Base-by-base conservation (phyloP, 2,888 invertebrate species). In the Belgica antarctica region DNA sequence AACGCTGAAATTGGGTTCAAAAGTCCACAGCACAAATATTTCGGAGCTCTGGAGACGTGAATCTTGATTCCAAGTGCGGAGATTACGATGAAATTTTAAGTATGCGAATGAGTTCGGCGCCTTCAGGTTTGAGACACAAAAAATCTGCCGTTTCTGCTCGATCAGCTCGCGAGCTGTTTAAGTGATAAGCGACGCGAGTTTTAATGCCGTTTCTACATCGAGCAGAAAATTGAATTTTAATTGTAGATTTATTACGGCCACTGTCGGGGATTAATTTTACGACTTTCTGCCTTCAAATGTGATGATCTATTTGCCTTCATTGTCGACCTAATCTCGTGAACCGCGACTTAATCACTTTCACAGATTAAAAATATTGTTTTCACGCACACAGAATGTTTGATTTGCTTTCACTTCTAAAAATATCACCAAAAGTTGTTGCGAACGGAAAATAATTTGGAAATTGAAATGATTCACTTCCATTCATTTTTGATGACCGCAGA, bases 371-470 rank as follows among this genome's bases (percentile, higher is more conserved):
- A 52, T 8, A 52, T 52, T 52, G 52, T 22, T 52, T 3, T 59
- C 59, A 25, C 27, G 27, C 59, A 59, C 27, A 3, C 3, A 59
- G 27, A 25, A 59, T 22, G 8, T 52, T 3, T n/a, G 59, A 59
- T 22, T n/a, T 19, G 27, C 25, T 59, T 59, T 59, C 25, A 59
- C 59, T 59, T 59, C 59, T 59, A 59, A 59, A 59, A 59, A 59
- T 59, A 59, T 27, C 59, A 25, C 27, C 27, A 3, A 22, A 19
- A 22, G 8, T 12, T 52, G 19, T 52, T 41, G 10, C 10, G n/a
- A 41, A 2, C 41, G 34, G 34, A n/a, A 41, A n/a, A 41, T 41
- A 15, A 41, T 41, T 41, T 15, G 22, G 22, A 57, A n/a, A 57
- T 57, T 57, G 25, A 57, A 15, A 57, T 22, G 57, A 57, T 57